Percentiles rank a stretch among this genome's conserved stretches.
These are phyloP conservation scores for Pangasius mekongensis DNA, from an alignment of 2,797 vertebrate genomes.

Conservation along the genomic window DNA sequence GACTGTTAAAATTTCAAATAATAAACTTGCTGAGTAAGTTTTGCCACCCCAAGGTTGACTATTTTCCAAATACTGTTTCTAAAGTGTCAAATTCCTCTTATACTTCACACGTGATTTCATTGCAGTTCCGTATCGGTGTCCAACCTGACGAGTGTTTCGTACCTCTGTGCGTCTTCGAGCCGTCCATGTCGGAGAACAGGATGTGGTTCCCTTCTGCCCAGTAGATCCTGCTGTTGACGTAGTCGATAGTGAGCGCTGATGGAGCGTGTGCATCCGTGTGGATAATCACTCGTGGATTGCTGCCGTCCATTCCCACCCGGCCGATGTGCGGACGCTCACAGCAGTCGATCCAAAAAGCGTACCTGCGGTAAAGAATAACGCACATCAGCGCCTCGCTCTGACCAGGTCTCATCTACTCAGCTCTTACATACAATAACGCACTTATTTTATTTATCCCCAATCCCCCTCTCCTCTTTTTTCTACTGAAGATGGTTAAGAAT, in stretches of 20 bases:
- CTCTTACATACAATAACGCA: background rate
- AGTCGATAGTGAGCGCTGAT: slow-evolving; percentile 83
- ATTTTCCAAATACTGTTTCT: background rate
- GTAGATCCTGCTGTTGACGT: slow-evolving; percentile 82
- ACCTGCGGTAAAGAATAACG: slow-evolving; percentile 65
- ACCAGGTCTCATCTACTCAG: background rate
- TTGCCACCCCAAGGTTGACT: background rate
- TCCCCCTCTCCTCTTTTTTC: background rate
- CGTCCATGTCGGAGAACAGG: slow-evolving; percentile 85
- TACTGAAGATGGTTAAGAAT: background rate
- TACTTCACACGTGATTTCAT: fast-evolving
- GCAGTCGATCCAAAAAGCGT: slow-evolving; percentile 87
- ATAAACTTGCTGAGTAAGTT: background rate
- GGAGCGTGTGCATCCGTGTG: slow-evolving; percentile 80
- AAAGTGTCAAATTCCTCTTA: background rate
- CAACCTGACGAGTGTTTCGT: background rate
- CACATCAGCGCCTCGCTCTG: background rate
- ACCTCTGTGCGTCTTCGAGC: slow-evolving; percentile 81
- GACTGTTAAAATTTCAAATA: background rate
- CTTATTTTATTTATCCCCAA: background rate
- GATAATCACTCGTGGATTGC: slow-evolving; percentile 76
- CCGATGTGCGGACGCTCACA: slow-evolving; percentile 84
- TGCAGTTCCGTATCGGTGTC: background rate
- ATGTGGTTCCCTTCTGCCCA: slow-evolving; percentile 86
- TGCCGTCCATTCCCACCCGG: slow-evolving; percentile 85